Evolutionary conservation across 2,888 invertebrate species (phyloP).

Genomic region (Sialis fuliginosa): DNA sequence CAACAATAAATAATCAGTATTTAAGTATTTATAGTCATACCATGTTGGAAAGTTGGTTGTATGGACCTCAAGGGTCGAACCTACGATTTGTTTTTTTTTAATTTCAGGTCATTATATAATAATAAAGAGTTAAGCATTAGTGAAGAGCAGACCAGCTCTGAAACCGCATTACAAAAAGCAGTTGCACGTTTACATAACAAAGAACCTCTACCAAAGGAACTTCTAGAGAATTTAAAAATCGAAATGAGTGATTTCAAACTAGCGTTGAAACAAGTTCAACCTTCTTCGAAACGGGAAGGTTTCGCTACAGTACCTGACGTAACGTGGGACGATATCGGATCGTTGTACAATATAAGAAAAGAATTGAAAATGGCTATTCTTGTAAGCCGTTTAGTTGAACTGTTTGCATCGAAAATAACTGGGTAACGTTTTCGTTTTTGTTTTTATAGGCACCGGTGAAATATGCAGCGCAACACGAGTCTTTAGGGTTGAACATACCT

Average conservation of each 20-base stretch:
- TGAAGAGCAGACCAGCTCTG: slow-evolving; percentile 5
- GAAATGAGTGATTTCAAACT: slow-evolving; percentile 57
- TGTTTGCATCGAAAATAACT: not conserved
- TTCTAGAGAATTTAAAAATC: slow-evolving; percentile 42
- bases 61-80: no score
- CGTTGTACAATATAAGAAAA: slow-evolving; percentile 69
- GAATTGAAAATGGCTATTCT: slow-evolving; percentile 82
- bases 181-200: slow-evolving; percentile 1
- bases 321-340: slow-evolving; percentile 94
- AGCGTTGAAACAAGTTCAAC: slow-evolving; percentile 71
- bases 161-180: slow-evolving; percentile 3
- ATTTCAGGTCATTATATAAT: no score
- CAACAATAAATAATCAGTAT: no score
- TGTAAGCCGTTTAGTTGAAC: slow-evolving; percentile 23
- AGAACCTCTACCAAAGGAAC: slow-evolving; percentile 11
- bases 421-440: not conserved
- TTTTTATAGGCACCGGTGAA: slow-evolving; percentile 64
- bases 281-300: slow-evolving; percentile 90
- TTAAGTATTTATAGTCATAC: no score
- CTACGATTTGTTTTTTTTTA: no score
- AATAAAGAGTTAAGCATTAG: not conserved
- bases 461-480: slow-evolving; percentile 61
- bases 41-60: no score
- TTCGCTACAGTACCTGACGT: slow-evolving; percentile 95
- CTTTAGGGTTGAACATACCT: slow-evolving; percentile 61